Base-by-base conservation (phyloP, 2,113 vertebrate species). In the Chloropsis hardwickii region DNA sequence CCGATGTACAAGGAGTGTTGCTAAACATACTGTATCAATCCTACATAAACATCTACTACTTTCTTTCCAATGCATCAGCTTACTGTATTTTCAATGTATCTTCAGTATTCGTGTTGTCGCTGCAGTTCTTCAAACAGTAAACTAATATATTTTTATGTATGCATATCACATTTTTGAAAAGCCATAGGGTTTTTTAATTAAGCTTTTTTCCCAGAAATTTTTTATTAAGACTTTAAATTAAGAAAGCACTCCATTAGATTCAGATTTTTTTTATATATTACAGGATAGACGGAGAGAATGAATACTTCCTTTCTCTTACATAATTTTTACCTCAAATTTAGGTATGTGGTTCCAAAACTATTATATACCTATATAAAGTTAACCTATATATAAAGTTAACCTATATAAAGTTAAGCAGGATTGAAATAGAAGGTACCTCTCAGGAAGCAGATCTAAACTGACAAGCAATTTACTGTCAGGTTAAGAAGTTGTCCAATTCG, bases 161-260 rank as follows among this genome's bases (percentile, higher is more conserved):
- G 9, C 21, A 22, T 10, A 45, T 18, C 0, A 17, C 24, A 45
- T 81, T 85, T 72, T 47, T 50, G 29, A 29, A 80, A 71, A 60
- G 4, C 1, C 7, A 27, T 17, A 20, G 2, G 2, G 3, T 14
- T 53, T 45, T 54, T 73, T 2, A 54, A 61, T 33, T 14, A 47
- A 14, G 7, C 7, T 67, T 74, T 61, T 6, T 4, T 2, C 20
- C 22, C 25, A 64, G 22, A 61, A 82, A 80, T n/a, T 12, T 65
- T 4, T 13, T 53, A 83, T 39, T 42, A 76, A 57, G 14, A 45
- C 1, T 65, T 80, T 35, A 53, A 76, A 76, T 42, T 66, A 44
- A 58, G 17, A 77, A 79, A 81, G 2, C 1, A 54, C 4, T 16
- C 42, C 15, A 40, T 37, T 60, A 57, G 39, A 37, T 72, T 77